Conservation (phyloP, 2,113 vertebrate genomes). For the Noctilio leporinus region DNA sequence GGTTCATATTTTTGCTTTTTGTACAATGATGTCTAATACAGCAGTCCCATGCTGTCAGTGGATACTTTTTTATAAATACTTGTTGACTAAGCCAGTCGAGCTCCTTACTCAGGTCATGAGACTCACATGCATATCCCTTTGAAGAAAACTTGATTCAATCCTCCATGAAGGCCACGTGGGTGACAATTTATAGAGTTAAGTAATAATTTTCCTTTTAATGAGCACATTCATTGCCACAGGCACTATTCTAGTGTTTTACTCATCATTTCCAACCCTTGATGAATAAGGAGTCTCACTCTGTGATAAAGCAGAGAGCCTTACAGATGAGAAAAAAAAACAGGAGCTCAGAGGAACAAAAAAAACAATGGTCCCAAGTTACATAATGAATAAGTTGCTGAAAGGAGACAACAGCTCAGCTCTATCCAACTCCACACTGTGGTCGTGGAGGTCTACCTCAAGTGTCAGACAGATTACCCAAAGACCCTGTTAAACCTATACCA, state of each 20-base stretch:
- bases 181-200: neutral
- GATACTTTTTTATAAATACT: constrained; percentile 23
- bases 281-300: neutral
- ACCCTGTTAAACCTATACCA: neutral
- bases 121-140: neutral
- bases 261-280: neutral
- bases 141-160: neutral
- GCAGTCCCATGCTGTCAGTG: neutral
- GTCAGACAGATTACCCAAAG: neutral
- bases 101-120: neutral
- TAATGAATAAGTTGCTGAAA: neutral
- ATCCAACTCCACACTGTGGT: neutral
- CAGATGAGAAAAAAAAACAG: neutral
- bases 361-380: neutral
- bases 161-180: neutral
- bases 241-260: neutral
- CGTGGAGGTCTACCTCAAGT: neutral
- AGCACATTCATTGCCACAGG: neutral
- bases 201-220: neutral
- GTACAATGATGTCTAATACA: neutral
- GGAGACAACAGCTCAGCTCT: neutral
- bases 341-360: neutral
- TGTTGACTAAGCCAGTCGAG: neutral
- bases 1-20: neutral
- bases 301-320: neutral